A percentile compares a stretch with the other conserved stretches of the same genome.
Conservation (phyloP, 2,113 vertebrate species). For the Isurus oxyrinchus region DNA sequence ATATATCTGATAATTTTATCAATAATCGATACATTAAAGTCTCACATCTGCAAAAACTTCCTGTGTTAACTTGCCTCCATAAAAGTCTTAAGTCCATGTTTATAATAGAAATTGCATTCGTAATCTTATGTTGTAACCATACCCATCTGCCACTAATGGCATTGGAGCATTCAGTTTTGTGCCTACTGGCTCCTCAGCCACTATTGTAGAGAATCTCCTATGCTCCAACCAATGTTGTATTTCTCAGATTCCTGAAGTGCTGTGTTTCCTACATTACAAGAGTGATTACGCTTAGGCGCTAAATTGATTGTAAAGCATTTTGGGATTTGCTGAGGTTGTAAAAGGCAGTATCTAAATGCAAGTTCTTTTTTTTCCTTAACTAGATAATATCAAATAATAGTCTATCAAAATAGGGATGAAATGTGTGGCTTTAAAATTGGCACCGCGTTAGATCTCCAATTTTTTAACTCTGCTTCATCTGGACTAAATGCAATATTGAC, state of each 20-base stretch:
- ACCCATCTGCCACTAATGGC: not conserved
- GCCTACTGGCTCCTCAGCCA: not conserved
- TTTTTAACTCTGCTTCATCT: not conserved
- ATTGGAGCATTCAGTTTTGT: not conserved
- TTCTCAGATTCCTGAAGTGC: not conserved
- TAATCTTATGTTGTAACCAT: not conserved
- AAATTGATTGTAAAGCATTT: not conserved
- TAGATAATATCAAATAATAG: not conserved
- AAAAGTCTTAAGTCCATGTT: not conserved
- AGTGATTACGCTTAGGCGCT: not conserved
- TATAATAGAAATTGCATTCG: not conserved
- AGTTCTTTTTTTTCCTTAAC: not conserved
- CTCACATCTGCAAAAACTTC: not conserved
- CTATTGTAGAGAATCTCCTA: not conserved
- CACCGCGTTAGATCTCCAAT: not conserved
- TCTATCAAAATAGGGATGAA: not conserved
- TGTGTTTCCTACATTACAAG: not conserved
- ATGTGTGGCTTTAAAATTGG: not conserved
- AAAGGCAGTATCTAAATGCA: not conserved
- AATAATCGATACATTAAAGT: not conserved
- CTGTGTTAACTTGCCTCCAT: not conserved
- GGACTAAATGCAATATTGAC: not conserved
- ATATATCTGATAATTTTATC: not conserved
- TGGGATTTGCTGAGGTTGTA: not conserved
- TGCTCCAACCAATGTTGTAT: not conserved